phyloP scores from a whole-genome alignment of 2,888 invertebrate genomes.

The Erebia ligea region DNA sequence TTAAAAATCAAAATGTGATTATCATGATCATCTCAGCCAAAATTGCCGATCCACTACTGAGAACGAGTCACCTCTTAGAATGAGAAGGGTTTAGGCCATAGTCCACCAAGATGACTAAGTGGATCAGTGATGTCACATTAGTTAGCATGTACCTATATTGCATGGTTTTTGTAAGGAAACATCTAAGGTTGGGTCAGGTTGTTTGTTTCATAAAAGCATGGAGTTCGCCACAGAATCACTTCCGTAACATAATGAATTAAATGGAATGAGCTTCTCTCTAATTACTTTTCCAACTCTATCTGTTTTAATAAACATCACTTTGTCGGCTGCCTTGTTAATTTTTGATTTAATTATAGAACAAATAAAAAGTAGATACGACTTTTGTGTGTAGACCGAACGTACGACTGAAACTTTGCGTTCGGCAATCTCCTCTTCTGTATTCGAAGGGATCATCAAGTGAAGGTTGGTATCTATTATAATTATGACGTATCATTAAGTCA shows the following conservation, averaged over 20 bases:
- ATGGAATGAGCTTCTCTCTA: neutral
- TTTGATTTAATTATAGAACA: neutral
- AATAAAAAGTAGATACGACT: too few species aligned
- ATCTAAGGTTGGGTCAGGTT: too few species aligned
- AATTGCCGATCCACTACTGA: too few species aligned
- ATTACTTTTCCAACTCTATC: constrained; percentile 7
- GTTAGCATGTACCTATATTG: too few species aligned
- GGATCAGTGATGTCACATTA: too few species aligned
- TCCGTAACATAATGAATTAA: neutral
- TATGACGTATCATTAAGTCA: neutral
- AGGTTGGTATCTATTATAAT: neutral
- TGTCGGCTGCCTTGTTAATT: neutral
- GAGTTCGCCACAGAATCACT: constrained; percentile 2
- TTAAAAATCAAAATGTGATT: too few species aligned
- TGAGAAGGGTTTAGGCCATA: too few species aligned
- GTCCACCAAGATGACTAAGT: too few species aligned
- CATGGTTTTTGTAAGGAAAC: too few species aligned
- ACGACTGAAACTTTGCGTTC: neutral
- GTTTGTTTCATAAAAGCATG: neutral
- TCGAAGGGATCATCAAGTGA: neutral
- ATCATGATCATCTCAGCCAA: too few species aligned
- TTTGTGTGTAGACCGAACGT: too few species aligned
- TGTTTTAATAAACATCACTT: neutral
- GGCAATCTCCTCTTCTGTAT: neutral
- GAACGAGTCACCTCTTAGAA: too few species aligned